These are phyloP conservation scores for Melanophora roralis DNA, from an alignment of 2,888 invertebrate species.

Conservation along the genomic window DNA sequence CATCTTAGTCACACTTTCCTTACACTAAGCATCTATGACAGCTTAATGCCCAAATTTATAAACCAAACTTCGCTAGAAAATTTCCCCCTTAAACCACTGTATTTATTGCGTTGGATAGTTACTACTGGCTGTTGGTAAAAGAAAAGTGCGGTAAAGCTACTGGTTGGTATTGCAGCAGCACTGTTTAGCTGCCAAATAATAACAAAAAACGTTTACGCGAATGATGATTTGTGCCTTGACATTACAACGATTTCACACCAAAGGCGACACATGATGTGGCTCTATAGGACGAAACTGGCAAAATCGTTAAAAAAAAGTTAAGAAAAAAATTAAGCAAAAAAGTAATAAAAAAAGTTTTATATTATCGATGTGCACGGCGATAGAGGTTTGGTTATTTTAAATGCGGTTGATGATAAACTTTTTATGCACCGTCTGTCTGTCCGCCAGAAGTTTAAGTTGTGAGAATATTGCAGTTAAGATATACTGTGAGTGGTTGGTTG, in stretches of 20 bases:
- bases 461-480: constrained; percentile 15
- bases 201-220: constrained; percentile 30
- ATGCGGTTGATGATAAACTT: constrained; percentile 52
- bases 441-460: constrained; percentile 9
- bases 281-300: background rate
- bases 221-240: constrained; percentile 64
- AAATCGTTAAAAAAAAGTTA: constrained; percentile 5
- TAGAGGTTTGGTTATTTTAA: constrained; percentile 41
- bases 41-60: too few species aligned
- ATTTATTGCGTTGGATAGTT: background rate
- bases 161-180: constrained; percentile 45
- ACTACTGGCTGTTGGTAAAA: background rate
- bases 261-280: constrained; percentile 55
- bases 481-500: background rate
- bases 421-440: constrained; percentile 9
- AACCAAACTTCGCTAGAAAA: too few species aligned
- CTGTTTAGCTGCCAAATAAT: constrained; percentile 48
- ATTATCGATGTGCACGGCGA: constrained; percentile 60
- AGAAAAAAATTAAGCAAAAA: background rate
- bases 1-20: too few species aligned
- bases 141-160: constrained; percentile 57
- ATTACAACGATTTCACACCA: constrained; percentile 63
- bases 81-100: background rate
- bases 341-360: constrained; percentile 46
- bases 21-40: too few species aligned